Percentiles rank a stretch among this genome's conserved stretches.
Evolutionary conservation across 2,888 invertebrate species (phyloP).

Genomic region (Ectemnius lituratus): DNA sequence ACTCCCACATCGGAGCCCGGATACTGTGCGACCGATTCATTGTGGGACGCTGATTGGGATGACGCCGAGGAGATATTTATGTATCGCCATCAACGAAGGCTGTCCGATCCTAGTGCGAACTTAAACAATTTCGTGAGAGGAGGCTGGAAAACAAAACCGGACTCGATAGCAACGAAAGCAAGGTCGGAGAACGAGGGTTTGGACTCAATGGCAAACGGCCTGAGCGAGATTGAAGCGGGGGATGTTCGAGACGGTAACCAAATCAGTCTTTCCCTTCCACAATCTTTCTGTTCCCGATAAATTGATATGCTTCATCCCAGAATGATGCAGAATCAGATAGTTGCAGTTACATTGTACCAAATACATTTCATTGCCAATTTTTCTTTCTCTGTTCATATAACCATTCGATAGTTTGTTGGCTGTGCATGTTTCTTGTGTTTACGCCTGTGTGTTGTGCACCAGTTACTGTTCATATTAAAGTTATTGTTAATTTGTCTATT

Average conservation of each 20-base stretch:
- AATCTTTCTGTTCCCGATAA: slow-evolving; percentile 6
- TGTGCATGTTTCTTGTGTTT: slow-evolving; percentile 52
- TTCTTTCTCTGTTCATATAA: slow-evolving; percentile 45
- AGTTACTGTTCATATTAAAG: slow-evolving; percentile 34
- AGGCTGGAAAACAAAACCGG: slow-evolving; percentile 86
- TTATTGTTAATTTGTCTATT: slow-evolving; percentile 5
- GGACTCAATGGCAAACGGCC: slow-evolving; percentile 89
- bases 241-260: slow-evolving; percentile 92
- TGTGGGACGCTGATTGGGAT: slow-evolving; percentile 94
- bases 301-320: not conserved
- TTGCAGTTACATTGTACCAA: no score
- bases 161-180: slow-evolving; percentile 81
- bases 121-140: slow-evolving; percentile 90
- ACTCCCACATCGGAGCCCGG: slow-evolving; percentile 96
- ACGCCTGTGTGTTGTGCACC: slow-evolving; percentile 53
- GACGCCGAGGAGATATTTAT: slow-evolving; percentile 92
- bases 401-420: slow-evolving; percentile 32
- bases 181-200: slow-evolving; percentile 95
- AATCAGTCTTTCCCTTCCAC: no score
- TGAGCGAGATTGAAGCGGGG: slow-evolving; percentile 95
- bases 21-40: slow-evolving; percentile 87
- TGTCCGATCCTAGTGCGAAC: slow-evolving; percentile 96
- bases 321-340: not conserved
- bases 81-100: slow-evolving; percentile 88
- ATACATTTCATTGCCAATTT: slow-evolving; percentile 9